Evolutionary conservation across 2,113 vertebrate species (phyloP).

Genomic region (Eublepharis macularius): DNA sequence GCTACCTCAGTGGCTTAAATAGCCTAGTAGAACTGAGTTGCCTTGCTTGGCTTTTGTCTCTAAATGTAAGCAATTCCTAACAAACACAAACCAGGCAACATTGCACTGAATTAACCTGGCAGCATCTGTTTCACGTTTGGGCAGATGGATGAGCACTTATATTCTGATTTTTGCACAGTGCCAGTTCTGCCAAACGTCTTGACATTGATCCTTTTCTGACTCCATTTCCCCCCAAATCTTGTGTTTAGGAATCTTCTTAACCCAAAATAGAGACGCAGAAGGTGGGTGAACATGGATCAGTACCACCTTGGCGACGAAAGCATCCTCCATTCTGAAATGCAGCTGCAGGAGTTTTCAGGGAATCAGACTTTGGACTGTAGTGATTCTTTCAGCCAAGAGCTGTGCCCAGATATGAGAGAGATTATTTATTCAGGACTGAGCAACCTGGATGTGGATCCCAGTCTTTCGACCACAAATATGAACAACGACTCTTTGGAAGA

Average conservation of each 20-base stretch:
- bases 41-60: background rate
- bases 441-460: constrained; percentile 45
- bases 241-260: constrained; percentile 31
- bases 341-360: constrained; percentile 52
- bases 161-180: constrained; percentile 28
- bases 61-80: background rate
- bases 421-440: constrained; percentile 51
- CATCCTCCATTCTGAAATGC: constrained; percentile 48
- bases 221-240: background rate
- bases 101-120: background rate
- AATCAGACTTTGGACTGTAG: constrained; percentile 49
- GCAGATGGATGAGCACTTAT: background rate
- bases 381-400: constrained; percentile 48
- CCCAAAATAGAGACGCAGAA: background rate
- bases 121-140: background rate
- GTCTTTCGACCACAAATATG: constrained; percentile 4
- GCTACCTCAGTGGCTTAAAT: background rate
- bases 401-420: constrained; percentile 47
- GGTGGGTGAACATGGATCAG: constrained; percentile 57
- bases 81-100: background rate
- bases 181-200: constrained; percentile 32
- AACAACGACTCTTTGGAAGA: constrained; percentile 47
- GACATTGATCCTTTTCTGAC: constrained; percentile 27
- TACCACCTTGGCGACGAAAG: constrained; percentile 48
- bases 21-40: background rate